Conservation (phyloP, 2,888 invertebrate species). For the Rhimphoctona megacephalus region DNA sequence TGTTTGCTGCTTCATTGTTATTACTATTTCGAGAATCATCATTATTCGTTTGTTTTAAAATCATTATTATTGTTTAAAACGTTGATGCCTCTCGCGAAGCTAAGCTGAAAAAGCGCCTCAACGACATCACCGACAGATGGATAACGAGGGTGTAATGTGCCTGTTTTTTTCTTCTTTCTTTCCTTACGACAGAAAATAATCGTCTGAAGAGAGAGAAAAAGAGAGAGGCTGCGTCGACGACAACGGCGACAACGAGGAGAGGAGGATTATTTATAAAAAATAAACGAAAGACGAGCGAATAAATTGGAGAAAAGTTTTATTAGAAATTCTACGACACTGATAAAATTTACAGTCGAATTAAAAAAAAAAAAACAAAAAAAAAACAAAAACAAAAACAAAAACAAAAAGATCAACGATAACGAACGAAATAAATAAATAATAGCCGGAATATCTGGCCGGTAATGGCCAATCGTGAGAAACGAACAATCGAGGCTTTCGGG, state of each 20-base stretch:
- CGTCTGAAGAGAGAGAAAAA: constrained; percentile 42
- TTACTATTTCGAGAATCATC: constrained; percentile 29
- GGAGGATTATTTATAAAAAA: not conserved
- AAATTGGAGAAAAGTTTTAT: not conserved
- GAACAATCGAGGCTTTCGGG: constrained; percentile 70
- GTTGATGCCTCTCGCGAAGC: constrained; percentile 36
- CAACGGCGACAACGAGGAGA: not conserved
- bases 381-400: not conserved
- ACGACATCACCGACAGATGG: constrained; percentile 26
- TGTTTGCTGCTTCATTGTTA: constrained; percentile 19
- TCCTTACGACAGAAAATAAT: constrained; percentile 57
- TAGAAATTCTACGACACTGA: not conserved
- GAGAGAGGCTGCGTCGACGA: not conserved
- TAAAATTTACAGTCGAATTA: not conserved
- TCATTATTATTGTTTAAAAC: not conserved
- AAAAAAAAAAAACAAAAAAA: not conserved
- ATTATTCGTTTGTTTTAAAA: constrained; percentile 1
- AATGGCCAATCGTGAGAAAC: constrained; percentile 76
- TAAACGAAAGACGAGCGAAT: not conserved
- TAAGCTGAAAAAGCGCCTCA: not conserved
- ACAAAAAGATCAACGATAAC: constrained; percentile 36
- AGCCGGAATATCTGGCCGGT: constrained; percentile 51
- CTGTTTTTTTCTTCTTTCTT: constrained; percentile 50
- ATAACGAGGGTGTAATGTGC: constrained; percentile 59
- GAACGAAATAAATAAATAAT: constrained; percentile 48